Percentiles rank a stretch among this genome's conserved stretches.
Evolutionary conservation across 1,140 invertebrate genomes (phyloP).

Genomic region (Hycleus cichorii): DNA sequence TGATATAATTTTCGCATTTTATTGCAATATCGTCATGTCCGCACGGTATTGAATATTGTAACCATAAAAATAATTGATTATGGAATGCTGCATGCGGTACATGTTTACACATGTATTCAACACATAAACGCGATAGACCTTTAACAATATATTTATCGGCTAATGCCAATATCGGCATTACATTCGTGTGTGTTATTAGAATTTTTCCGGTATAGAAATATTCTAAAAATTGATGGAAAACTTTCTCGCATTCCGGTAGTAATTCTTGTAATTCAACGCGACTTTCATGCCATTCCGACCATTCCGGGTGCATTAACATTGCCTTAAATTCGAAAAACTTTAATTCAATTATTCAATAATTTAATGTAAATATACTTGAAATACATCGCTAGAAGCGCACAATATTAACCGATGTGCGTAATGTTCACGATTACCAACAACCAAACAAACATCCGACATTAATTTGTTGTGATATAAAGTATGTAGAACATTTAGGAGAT

Average conservation of each 20-base stretch:
- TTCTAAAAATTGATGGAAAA: constrained; percentile 83
- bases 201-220: constrained; percentile 93
- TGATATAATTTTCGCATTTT: constrained; percentile 76
- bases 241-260: constrained; percentile 69
- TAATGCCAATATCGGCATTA: constrained; percentile 76
- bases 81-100: constrained; percentile 73
- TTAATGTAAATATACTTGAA: constrained; percentile 56
- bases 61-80: constrained; percentile 79
- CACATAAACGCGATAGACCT: constrained; percentile 75
- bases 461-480: constrained; percentile 32
- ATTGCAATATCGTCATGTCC: constrained; percentile 70
- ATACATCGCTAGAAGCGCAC: constrained; percentile 92
- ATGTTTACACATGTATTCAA: constrained; percentile 82
- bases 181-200: constrained; percentile 70
- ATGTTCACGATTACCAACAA: constrained; percentile 54
- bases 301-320: constrained; percentile 90
- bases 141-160: constrained; percentile 92
- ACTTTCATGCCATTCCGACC: constrained; percentile 83
- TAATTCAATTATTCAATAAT: too few species aligned
- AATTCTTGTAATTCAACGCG: constrained; percentile 72
- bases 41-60: constrained; percentile 79
- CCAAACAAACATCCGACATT: constrained; percentile 37
- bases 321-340: constrained; percentile 48
- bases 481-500: constrained; percentile 32
- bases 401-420: constrained; percentile 86